phyloP scores from a whole-genome alignment of 2,797 vertebrate species.

The Hozukius guyotensis region DNA sequence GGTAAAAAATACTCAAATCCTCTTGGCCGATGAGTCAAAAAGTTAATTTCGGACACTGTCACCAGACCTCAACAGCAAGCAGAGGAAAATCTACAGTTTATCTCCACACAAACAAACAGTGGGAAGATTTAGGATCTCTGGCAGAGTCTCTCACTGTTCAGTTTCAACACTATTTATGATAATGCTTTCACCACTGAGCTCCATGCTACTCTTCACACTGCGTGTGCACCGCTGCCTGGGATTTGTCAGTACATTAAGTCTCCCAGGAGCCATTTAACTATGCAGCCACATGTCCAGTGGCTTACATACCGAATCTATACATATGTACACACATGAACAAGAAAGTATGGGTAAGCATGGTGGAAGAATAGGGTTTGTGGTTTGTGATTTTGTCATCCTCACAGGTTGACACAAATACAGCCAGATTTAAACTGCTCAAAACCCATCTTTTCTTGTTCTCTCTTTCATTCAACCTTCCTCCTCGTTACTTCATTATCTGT shows the following conservation, averaged over 20 bases:
- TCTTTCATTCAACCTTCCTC: constrained; percentile 41
- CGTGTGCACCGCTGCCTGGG: not conserved
- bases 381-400: not conserved
- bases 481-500: constrained; percentile 23
- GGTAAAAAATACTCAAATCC: too few species aligned
- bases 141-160: constrained; percentile 23
- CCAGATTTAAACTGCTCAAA: not conserved
- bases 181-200: constrained; percentile 31
- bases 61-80: not conserved
- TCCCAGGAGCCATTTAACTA: constrained; percentile 31
- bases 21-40: too few species aligned
- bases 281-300: constrained; percentile 35
- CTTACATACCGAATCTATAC: constrained; percentile 2
- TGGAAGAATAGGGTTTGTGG: not conserved
- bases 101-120: constrained; percentile 54
- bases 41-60: too few species aligned
- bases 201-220: constrained; percentile 1
- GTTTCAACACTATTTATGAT: constrained; percentile 54
- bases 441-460: not conserved
- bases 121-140: constrained; percentile 40
- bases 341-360: not conserved
- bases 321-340: constrained; percentile 16
- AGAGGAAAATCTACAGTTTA: constrained; percentile 26
- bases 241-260: constrained; percentile 8
- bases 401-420: not conserved